Conservation (phyloP, 2,888 invertebrate genomes). For the Pyralis farinalis region DNA sequence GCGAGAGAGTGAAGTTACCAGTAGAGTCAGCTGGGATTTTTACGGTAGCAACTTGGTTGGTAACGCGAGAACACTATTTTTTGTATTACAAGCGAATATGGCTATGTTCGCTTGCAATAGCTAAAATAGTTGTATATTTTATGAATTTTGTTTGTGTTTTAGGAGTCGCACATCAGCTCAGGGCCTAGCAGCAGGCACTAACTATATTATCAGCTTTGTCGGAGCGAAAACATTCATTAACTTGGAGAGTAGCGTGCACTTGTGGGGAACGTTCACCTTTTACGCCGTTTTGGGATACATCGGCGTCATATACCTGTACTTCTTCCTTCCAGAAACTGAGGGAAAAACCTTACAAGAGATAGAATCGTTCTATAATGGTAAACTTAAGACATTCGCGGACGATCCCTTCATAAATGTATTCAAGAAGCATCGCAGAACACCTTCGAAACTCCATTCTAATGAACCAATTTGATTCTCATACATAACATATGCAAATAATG, state of each 20-base stretch:
- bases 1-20: too few relatives aligned
- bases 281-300: conserved; percentile 65
- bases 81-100: too few relatives aligned
- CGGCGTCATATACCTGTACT: conserved; percentile 73
- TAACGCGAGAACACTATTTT: too few relatives aligned
- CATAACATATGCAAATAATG: too few relatives aligned
- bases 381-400: conserved; percentile 57
- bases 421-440: conserved; percentile 42
- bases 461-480: neutral
- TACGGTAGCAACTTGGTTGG: too few relatives aligned
- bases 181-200: conserved; percentile 75
- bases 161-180: conserved; percentile 78
- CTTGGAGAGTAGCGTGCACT: conserved; percentile 55
- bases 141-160: conserved; percentile 17
- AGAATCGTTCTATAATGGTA: conserved; percentile 62
- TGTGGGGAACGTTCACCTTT: conserved; percentile 74
- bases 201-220: conserved; percentile 73
- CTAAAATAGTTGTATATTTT: neutral
- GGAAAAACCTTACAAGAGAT: conserved; percentile 74
- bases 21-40: too few relatives aligned
- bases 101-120: too few relatives aligned
- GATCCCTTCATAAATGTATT: conserved; percentile 62
- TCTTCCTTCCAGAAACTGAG: conserved; percentile 80
- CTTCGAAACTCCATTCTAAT: neutral
- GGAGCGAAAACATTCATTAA: conserved; percentile 77